Base-by-base conservation (phyloP, 2,888 invertebrate species). In the Autographa pulchrina region DNA sequence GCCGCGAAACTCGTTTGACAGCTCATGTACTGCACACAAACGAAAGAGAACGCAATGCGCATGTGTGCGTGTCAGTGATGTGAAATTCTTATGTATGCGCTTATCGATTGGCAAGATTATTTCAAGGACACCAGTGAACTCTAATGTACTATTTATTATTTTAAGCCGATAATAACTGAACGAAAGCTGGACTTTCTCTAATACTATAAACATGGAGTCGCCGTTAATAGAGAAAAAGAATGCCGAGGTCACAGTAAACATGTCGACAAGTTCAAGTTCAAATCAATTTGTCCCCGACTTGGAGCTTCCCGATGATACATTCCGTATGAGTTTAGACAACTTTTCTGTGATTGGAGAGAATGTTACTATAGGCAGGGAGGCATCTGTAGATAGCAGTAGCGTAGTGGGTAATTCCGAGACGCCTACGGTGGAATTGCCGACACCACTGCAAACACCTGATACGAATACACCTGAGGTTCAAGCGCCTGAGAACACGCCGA, bases 1-100 rank as follows among this genome's bases (percentile, higher is more conserved):
- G 88, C 91, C 92, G 93, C 93, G 85, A 92, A 94, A 95, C 95
- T 84, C 86, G 94, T 95, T 95, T 95, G 95, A 95, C 95, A 95
- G 92, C 92, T 94, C 93, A 90, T 81, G 66, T 73, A 87, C 25
- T 83, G 83, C 89, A 93, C 90, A 92, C 94, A 90, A 77, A 84
- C 81, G 64, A 76, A 81, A 66, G 70, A 68, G 68, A 77, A 70
- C 70, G 72, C 54, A 76, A 3, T 91, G 91, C 91, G 92, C 90
- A 91, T 90, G 94, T 95, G 91, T 94, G 93, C 75, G 91, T 90
- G 75, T 72, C 82, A 95, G 94, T 94, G 94, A 94, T 94, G 94
- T 93, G 92, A 94, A 93, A 88, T 94, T 93, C 91, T 91, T 93
- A 74, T 81, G 75, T 81, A 82, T 82, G 87, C 86, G 90, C 90